Evolutionary conservation across 2,797 vertebrate genomes (phyloP).

Genomic region (Crocidura indochinensis): DNA sequence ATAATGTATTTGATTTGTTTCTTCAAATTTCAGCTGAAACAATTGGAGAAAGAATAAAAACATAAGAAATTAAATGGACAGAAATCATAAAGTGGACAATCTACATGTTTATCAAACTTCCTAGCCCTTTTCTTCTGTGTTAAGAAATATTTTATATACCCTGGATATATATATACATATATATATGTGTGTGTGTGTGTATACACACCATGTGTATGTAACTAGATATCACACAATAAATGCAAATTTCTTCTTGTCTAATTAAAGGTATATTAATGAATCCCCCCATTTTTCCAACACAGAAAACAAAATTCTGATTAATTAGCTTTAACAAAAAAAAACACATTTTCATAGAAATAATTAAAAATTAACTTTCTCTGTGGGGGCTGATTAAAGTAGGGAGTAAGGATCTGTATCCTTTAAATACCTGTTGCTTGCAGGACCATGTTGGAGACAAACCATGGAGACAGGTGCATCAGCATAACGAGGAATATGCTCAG

Average conservation of each 20-base stretch:
- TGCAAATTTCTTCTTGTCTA: slow-evolving; percentile 85
- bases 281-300: slow-evolving; percentile 79
- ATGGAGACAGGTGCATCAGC: slow-evolving; percentile 71
- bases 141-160: slow-evolving; percentile 47
- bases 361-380: slow-evolving; percentile 91
- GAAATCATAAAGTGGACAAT: background rate
- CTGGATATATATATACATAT: background rate
- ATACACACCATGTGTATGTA: slow-evolving; percentile 57
- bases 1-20: slow-evolving; percentile 7
- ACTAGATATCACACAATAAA: slow-evolving; percentile 77
- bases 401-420: slow-evolving; percentile 73
- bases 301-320: slow-evolving; percentile 87
- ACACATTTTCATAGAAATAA: slow-evolving; percentile 88
- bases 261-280: slow-evolving; percentile 88
- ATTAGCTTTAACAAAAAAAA: slow-evolving; percentile 88
- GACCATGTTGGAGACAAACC: slow-evolving; percentile 76
- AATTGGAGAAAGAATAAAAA: background rate
- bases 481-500: slow-evolving; percentile 81
- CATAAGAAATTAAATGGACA: background rate
- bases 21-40: background rate
- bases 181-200: too few species aligned
- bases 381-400: slow-evolving; percentile 84
- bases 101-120: background rate
- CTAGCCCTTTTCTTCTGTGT: background rate
- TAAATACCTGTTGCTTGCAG: slow-evolving; percentile 86